Evolutionary conservation across 2,113 vertebrate species (phyloP).

Genomic region (western clawed frog (Xenopus tropicalis)): DNA sequence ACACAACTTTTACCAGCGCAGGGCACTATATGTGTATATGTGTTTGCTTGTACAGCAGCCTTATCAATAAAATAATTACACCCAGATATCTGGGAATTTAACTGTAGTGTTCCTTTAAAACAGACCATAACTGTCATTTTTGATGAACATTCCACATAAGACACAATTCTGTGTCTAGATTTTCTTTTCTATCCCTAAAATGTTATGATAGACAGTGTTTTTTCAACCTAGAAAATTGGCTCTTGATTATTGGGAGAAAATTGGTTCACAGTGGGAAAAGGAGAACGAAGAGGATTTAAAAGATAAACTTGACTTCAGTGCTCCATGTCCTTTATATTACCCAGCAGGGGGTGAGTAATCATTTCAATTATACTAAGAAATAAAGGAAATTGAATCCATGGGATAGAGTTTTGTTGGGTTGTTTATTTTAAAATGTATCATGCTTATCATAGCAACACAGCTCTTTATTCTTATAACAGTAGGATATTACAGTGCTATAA

Average conservation of each 20-base stretch:
- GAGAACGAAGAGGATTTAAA: constrained; percentile 94
- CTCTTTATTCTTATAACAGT: too few species aligned
- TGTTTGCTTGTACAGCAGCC: neutral
- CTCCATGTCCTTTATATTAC: constrained; percentile 68
- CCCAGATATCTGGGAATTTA: neutral
- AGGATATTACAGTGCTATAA: too few species aligned
- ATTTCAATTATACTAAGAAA: neutral
- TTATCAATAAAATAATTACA: too few species aligned
- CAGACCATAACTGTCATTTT: too few species aligned
- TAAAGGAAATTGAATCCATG: neutral
- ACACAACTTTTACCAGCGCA: too few species aligned
- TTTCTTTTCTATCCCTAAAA: too few species aligned
- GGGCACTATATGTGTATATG: too few species aligned
- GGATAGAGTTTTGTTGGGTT: neutral
- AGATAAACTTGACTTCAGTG: constrained; percentile 88
- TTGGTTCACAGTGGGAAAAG: constrained; percentile 88
- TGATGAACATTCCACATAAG: neutral
- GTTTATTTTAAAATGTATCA: neutral
- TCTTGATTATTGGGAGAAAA: constrained; percentile 76
- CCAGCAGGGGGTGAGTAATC: constrained; percentile 73
- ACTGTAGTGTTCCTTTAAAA: neutral
- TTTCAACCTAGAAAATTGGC: constrained; percentile 67
- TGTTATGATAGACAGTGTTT: neutral
- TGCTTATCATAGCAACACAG: too few species aligned
- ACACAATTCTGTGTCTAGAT: too few species aligned